Evolutionary conservation across 2,888 invertebrate species (phyloP), one percentile per base, ranked within the genome.

Genomic region (Koerneria pararmatus): DNA sequence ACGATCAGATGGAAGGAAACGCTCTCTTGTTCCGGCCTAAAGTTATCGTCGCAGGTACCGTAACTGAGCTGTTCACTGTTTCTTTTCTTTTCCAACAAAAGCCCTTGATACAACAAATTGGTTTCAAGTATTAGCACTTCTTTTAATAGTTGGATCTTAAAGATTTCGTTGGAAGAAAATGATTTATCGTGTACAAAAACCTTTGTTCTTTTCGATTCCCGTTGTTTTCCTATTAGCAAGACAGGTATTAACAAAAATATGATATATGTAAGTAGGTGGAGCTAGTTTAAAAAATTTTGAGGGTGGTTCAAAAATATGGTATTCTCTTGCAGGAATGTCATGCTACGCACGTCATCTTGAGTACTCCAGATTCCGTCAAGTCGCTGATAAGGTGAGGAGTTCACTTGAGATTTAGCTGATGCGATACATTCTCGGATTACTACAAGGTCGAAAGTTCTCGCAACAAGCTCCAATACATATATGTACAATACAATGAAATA

Each of bases 331-430:
- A 85, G 85, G 93, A 19, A 88, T 93, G 27, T 93, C 93, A 75
- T 95, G 94, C 83, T 95, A 97, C 84, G 91, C 95, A 0, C 88
- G 95, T 57, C 89, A 91, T 74, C 87, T 97, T 72, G 93, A 97
- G 85, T 97, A 95, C 84, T 90, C 90, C 77, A 87, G 90, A 15
- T 95, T 95, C 87, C 88, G 90, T 29, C 87, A 91, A 82, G 87
- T 88, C 65, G 84, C 91, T 41, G 89, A 93, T 79, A 85, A 90
- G 65, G 72, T 72, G 31, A 15, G 57, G 37, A 29, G n/a, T n/a
- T n/a, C n/a, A n/a, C n/a, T n/a, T n/a, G n/a, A n/a, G n/a, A n/a
- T n/a, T n/a, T n/a, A n/a, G n/a, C n/a, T n/a, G n/a, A n/a, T n/a
- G n/a, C n/a, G n/a, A n/a, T n/a, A n/a, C n/a, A n/a, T n/a, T n/a